Conservation (phyloP, 1,140 invertebrate species). For the Dendroctonus ponderosae region DNA sequence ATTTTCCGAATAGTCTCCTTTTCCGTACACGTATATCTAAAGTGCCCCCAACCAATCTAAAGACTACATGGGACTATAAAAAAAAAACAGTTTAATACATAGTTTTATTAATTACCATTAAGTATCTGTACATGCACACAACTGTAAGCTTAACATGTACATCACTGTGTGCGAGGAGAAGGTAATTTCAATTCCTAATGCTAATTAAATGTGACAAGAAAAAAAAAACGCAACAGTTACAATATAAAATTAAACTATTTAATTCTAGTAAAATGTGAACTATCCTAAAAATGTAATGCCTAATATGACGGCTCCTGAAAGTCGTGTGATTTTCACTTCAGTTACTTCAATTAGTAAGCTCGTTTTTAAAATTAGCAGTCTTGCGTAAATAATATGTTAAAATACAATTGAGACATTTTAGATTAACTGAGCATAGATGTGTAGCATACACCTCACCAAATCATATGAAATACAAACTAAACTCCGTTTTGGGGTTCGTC, state of each 20-base stretch:
- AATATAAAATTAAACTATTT: slow-evolving; percentile 32
- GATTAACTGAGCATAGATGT: slow-evolving; percentile 19
- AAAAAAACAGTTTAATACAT: neutral
- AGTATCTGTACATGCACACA: slow-evolving; percentile 33
- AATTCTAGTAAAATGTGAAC: slow-evolving; percentile 26
- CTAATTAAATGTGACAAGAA: slow-evolving; percentile 28
- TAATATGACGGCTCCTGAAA: slow-evolving; percentile 17
- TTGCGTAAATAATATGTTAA: slow-evolving; percentile 32
- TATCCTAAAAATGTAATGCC: slow-evolving; percentile 14
- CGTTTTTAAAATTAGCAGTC: slow-evolving; percentile 42
- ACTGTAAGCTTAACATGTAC: slow-evolving; percentile 34
- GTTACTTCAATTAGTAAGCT: slow-evolving; percentile 30
- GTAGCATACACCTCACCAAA: neutral
- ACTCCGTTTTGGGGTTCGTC: too few relatives aligned
- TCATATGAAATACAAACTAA: too few relatives aligned
- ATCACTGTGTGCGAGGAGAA: slow-evolving; percentile 31
- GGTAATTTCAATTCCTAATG: slow-evolving; percentile 4
- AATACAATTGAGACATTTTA: slow-evolving; percentile 15
- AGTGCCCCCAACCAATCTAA: too few relatives aligned
- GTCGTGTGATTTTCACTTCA: slow-evolving; percentile 8
- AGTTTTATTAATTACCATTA: slow-evolving; percentile 17
- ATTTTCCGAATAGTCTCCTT: too few relatives aligned
- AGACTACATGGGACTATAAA: too few relatives aligned
- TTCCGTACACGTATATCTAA: too few relatives aligned
- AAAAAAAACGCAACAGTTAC: slow-evolving; percentile 26